These are phyloP conservation scores for Sula dactylatra DNA, from an alignment of 2,113 vertebrate genomes.

Conservation along the genomic window DNA sequence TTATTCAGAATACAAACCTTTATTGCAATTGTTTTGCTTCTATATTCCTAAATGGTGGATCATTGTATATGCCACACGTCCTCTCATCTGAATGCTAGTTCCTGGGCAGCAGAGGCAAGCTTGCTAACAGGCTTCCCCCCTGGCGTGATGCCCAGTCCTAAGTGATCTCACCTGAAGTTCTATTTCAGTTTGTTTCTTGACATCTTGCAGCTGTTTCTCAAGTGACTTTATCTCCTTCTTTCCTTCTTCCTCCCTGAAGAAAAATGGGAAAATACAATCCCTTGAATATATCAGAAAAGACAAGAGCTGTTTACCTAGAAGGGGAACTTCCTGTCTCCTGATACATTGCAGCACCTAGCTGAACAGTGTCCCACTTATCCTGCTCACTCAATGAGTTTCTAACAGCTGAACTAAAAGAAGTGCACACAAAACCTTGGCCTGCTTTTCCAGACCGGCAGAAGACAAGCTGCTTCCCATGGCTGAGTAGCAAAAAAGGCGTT, in stretches of 20 bases:
- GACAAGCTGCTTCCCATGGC: not conserved
- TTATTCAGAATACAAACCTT: not conserved
- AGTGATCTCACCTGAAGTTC: constrained; percentile 78
- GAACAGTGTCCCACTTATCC: not conserved
- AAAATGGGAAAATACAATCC: not conserved
- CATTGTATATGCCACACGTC: not conserved
- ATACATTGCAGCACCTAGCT: not conserved
- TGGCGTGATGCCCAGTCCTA: not conserved
- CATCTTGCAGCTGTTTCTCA: constrained; percentile 76
- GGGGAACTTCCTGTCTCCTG: not conserved
- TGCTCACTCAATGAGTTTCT: not conserved
- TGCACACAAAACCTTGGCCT: not conserved
- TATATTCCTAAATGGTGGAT: not conserved
- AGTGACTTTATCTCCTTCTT: constrained; percentile 73
- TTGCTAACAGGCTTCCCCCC: not conserved
- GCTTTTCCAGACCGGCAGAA: not conserved
- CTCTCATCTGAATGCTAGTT: not conserved
- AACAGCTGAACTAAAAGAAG: not conserved
- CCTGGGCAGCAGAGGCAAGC: not conserved
- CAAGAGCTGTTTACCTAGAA: not conserved
- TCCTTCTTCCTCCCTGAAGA: constrained; percentile 78
- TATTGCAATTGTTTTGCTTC: not conserved
- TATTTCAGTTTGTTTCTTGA: constrained; percentile 72
- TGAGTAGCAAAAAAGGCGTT: not conserved
- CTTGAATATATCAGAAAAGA: not conserved